Conservation (phyloP, 2,797 vertebrate genomes). For the Moxostoma hubbsi region DNA sequence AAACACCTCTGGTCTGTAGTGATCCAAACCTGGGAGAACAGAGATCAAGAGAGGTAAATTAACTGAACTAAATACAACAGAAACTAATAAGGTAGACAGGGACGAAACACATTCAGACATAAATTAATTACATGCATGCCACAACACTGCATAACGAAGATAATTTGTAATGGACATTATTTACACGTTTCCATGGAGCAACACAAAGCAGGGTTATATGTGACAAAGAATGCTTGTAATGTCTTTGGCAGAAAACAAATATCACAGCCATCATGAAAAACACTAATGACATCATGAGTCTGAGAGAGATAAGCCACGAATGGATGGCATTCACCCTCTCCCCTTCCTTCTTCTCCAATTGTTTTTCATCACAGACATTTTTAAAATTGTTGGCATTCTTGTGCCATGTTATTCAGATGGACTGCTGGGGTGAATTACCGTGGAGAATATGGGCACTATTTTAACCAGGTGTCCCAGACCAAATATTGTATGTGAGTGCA, state of each 20-base stretch:
- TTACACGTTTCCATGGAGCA: not conserved
- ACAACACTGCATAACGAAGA: not conserved
- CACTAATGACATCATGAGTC: slow-evolving; percentile 27
- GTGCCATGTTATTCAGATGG: slow-evolving; percentile 39
- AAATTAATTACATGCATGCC: not conserved
- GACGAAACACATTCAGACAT: not conserved
- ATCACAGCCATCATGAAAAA: not conserved
- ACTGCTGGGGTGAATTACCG: slow-evolving; percentile 36
- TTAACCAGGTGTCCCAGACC: not conserved
- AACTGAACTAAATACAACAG: not conserved
- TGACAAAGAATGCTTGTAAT: not conserved
- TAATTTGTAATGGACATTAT: not conserved
- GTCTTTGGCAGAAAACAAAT: slow-evolving; percentile 13
- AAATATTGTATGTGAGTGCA: not conserved
- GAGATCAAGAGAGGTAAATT: slow-evolving; percentile 34
- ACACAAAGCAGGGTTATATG: not conserved
- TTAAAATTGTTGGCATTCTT: slow-evolving; percentile 48
- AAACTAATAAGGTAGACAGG: too few relatives aligned
- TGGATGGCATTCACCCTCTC: not conserved
- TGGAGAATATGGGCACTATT: slow-evolving; percentile 37
- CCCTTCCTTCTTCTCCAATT: not conserved
- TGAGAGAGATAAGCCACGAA: slow-evolving; percentile 48
- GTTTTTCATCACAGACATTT: slow-evolving; percentile 45
- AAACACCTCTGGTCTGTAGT: slow-evolving; percentile 96
- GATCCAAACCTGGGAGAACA: slow-evolving; percentile 87